Evolutionary conservation across 92 coral and sea anemone species (phyloP).

Genomic region (Heliopora coerulea): DNA sequence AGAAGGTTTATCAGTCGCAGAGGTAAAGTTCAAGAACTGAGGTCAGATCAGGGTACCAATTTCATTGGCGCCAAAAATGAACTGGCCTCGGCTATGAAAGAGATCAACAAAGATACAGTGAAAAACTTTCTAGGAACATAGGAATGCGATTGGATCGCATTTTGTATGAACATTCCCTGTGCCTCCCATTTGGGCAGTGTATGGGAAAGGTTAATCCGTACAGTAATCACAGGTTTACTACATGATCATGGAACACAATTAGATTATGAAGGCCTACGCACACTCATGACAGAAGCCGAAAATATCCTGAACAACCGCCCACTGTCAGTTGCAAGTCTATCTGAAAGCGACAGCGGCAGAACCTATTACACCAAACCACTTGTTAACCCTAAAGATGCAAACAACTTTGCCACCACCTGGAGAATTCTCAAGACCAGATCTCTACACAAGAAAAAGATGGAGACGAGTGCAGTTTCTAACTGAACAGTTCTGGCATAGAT

Average conservation of each 20-base stretch:
- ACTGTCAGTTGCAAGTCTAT: constrained; percentile 37
- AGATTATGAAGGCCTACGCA: constrained; percentile 43
- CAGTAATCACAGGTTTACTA: constrained; percentile 33
- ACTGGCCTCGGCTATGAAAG: constrained; percentile 35
- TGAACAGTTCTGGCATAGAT: constrained; percentile 49
- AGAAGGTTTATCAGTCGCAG: constrained; percentile 41
- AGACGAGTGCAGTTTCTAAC: constrained; percentile 52
- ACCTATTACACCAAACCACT: constrained; percentile 53
- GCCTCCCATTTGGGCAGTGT: constrained; percentile 37
- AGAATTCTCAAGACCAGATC: constrained; percentile 32
- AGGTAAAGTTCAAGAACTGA: constrained; percentile 38
- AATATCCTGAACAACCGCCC: constrained; percentile 45
- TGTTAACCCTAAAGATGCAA: constrained; percentile 30
- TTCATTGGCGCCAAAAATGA: constrained; percentile 43
- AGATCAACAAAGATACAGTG: constrained; percentile 17
- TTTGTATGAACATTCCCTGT: constrained; percentile 22
- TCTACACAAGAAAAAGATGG: constrained; percentile 52
- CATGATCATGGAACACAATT: constrained; percentile 32
- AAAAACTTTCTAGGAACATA: constrained; percentile 7
- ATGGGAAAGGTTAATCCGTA: constrained; percentile 46
- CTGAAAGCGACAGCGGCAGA: constrained; percentile 39
- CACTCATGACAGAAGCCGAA: constrained; percentile 40
- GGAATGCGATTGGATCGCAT: constrained; percentile 49
- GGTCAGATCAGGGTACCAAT: constrained; percentile 48
- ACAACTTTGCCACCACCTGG: constrained; percentile 52